phyloP scores from a whole-genome alignment of 2,797 vertebrate genomes.

The Gallirallus australis region DNA sequence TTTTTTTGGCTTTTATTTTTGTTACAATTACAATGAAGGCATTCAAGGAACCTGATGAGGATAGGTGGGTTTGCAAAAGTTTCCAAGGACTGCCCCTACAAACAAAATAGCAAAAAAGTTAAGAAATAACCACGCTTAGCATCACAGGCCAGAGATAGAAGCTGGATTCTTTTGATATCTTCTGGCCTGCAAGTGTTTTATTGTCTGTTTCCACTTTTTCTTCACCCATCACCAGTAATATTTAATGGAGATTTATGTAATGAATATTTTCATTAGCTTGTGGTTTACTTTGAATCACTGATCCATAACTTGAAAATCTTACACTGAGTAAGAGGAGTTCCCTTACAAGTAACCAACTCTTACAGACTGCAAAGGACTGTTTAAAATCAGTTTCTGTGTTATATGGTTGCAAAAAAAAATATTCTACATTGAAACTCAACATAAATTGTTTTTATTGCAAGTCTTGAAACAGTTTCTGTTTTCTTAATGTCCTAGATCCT shows the following conservation, averaged over 20 bases:
- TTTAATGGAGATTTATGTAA: neutral
- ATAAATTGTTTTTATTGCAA: conserved; percentile 4
- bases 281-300: neutral
- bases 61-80: neutral
- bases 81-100: neutral
- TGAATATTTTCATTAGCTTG: neutral
- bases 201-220: neutral
- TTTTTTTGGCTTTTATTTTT: neutral
- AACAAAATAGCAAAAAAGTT: neutral
- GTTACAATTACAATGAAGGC: neutral
- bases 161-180: neutral
- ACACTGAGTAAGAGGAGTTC: neutral
- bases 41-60: neutral
- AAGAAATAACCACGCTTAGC: neutral
- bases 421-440: neutral
- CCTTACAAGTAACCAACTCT: neutral
- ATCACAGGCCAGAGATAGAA: neutral
- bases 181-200: neutral
- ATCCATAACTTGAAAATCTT: neutral
- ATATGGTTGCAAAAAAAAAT: conserved; percentile 20
- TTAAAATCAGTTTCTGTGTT: conserved; percentile 7
- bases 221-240: neutral
- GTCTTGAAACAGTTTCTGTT: conserved; percentile 22
- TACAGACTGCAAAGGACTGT: neutral
- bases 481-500: conserved; percentile 7